Percentiles rank a stretch among this genome's conserved stretches.
Conservation (phyloP, 2,113 vertebrate species). For the Cynopterus brachyotis region DNA sequence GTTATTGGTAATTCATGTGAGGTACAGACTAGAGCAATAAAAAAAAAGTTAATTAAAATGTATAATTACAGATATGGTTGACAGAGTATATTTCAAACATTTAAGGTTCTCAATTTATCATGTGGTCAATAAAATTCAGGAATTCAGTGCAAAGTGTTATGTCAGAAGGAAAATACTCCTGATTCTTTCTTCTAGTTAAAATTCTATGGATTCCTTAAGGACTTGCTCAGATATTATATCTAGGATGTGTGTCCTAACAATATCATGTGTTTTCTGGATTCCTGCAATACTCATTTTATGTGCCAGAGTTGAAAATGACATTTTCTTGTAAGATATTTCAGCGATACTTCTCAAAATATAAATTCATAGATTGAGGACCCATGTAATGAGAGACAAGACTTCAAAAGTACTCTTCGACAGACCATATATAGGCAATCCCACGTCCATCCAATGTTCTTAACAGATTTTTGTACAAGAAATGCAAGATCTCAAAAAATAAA, state of each 20-base stretch:
- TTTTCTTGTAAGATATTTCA: slow-evolving; percentile 24
- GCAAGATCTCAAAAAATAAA: background rate
- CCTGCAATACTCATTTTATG: background rate
- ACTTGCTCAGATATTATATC: background rate
- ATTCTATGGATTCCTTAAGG: background rate
- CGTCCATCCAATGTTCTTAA: background rate
- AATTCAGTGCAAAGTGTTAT: background rate
- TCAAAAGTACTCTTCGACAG: background rate
- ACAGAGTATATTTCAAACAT: background rate
- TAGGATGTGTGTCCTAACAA: background rate
- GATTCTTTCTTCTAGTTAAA: background rate
- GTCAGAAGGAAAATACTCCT: background rate
- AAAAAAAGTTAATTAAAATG: background rate
- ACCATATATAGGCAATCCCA: background rate
- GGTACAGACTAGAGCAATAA: background rate
- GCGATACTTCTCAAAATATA: background rate
- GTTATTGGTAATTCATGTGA: background rate
- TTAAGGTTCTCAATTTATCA: background rate
- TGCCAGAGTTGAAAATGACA: background rate
- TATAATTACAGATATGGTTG: background rate
- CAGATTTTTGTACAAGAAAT: background rate
- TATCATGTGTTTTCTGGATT: background rate
- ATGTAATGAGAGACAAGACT: background rate
- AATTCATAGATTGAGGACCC: background rate
- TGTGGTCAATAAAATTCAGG: background rate